Evolutionary conservation across 2,113 vertebrate species (phyloP).

Genomic region (Scatophagus argus): DNA sequence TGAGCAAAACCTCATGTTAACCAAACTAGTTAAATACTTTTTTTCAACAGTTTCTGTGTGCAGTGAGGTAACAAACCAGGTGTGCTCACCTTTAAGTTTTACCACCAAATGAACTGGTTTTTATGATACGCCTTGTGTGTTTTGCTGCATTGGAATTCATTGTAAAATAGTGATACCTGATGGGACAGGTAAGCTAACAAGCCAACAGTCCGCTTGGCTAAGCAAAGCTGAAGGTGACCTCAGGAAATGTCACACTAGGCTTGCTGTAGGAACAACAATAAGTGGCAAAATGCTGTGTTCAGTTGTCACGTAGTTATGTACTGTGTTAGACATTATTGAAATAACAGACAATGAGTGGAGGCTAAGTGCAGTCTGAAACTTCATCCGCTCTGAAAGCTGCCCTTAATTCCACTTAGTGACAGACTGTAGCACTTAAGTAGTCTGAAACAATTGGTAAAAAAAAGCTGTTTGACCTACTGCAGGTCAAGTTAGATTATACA

Average conservation of each 20-base stretch:
- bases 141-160: too few relatives aligned
- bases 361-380: not conserved
- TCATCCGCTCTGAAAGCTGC: conserved; percentile 11
- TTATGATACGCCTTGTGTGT: too few relatives aligned
- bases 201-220: not conserved
- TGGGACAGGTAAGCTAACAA: not conserved
- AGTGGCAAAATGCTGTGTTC: not conserved
- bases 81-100: too few relatives aligned
- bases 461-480: conserved; percentile 32
- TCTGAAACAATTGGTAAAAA: conserved; percentile 7
- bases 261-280: not conserved
- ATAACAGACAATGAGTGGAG: not conserved
- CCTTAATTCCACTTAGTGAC: not conserved
- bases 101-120: too few relatives aligned
- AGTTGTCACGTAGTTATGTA: not conserved
- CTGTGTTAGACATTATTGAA: not conserved
- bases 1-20: too few relatives aligned
- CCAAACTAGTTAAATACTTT: too few relatives aligned
- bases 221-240: not conserved
- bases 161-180: too few relatives aligned
- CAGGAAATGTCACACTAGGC: not conserved
- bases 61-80: too few relatives aligned
- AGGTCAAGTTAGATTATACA: conserved; percentile 48
- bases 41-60: too few relatives aligned
- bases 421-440: conserved; percentile 9